A percentile compares a stretch with the other conserved stretches of the same genome.
These are phyloP conservation scores for Hyperoodon ampullatus DNA, from an alignment of 2,113 vertebrate species.

Conservation along the genomic window DNA sequence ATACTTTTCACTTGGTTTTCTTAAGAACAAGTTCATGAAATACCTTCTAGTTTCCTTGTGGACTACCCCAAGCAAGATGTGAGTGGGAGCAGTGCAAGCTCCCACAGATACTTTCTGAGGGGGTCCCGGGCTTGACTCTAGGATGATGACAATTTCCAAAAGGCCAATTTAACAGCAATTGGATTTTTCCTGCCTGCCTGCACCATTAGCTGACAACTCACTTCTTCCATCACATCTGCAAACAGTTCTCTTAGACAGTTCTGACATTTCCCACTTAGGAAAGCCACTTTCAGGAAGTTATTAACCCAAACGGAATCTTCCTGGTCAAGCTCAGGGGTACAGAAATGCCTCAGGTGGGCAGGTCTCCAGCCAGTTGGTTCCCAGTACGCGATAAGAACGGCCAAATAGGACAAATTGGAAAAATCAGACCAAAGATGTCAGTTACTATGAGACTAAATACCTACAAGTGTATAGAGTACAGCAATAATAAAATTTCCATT, in stretches of 20 bases:
- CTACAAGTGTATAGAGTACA: neutral
- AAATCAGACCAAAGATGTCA: neutral
- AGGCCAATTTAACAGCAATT: slow-evolving; percentile 88
- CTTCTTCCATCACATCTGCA: slow-evolving; percentile 92
- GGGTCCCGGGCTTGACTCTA: slow-evolving; percentile 75
- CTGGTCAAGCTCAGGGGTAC: slow-evolving; percentile 86
- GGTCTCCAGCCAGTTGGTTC: slow-evolving; percentile 59
- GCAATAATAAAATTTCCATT: neutral
- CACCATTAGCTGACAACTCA: slow-evolving; percentile 86
- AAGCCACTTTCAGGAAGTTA: slow-evolving; percentile 88
- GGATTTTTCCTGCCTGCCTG: slow-evolving; percentile 87
- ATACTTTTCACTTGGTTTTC: slow-evolving; percentile 62
- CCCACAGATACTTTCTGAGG: slow-evolving; percentile 47
- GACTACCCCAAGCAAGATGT: slow-evolving; percentile 44
- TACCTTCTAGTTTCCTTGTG: slow-evolving; percentile 62
- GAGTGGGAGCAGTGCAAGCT: slow-evolving; percentile 10
- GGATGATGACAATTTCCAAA: slow-evolving; percentile 86
- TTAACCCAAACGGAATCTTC: slow-evolving; percentile 89
- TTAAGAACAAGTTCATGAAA: slow-evolving; percentile 78
- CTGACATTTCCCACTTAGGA: slow-evolving; percentile 88
- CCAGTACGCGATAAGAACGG: slow-evolving; percentile 50
- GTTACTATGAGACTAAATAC: neutral
- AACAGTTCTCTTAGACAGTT: slow-evolving; percentile 86
- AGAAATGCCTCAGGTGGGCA: slow-evolving; percentile 72
- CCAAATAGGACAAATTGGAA: neutral